Percentiles rank a stretch among this genome's conserved stretches.
These are phyloP conservation scores for Cryptoblepharus egeriae DNA, from an alignment of 2,797 vertebrate genomes.

Conservation along the genomic window DNA sequence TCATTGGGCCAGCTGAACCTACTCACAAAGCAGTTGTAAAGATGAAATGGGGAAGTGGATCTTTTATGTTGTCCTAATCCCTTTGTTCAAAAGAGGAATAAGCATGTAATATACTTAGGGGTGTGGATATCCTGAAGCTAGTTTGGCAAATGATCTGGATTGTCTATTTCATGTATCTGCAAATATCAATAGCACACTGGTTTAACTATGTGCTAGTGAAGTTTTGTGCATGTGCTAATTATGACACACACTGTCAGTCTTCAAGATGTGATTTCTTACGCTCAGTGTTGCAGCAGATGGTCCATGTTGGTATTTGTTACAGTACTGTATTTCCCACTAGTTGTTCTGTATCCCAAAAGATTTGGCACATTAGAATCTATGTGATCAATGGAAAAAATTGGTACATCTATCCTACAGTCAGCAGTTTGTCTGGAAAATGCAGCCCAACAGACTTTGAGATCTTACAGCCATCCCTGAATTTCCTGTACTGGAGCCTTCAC, in stretches of 20 bases:
- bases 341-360: constrained; percentile 8
- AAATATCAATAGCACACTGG: background rate
- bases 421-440: constrained; percentile 86
- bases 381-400: too few species aligned
- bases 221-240: background rate
- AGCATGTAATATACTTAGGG: background rate
- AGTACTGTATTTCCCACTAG: background rate
- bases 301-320: background rate
- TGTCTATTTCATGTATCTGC: background rate
- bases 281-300: background rate
- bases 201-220: background rate
- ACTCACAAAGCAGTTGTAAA: background rate
- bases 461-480: constrained; percentile 89
- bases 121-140: background rate
- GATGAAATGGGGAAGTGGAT: background rate
- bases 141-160: background rate
- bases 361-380: constrained; percentile 9
- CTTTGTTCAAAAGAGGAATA: background rate
- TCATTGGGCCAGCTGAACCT: background rate
- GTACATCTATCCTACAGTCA: constrained; percentile 79
- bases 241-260: background rate
- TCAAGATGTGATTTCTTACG: background rate
- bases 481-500: constrained; percentile 87
- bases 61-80: background rate
- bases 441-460: constrained; percentile 75